Evolutionary conservation across 2,113 vertebrate species (phyloP), one percentile per base, ranked within the genome.

Genomic region (Irena cyanogastra): DNA sequence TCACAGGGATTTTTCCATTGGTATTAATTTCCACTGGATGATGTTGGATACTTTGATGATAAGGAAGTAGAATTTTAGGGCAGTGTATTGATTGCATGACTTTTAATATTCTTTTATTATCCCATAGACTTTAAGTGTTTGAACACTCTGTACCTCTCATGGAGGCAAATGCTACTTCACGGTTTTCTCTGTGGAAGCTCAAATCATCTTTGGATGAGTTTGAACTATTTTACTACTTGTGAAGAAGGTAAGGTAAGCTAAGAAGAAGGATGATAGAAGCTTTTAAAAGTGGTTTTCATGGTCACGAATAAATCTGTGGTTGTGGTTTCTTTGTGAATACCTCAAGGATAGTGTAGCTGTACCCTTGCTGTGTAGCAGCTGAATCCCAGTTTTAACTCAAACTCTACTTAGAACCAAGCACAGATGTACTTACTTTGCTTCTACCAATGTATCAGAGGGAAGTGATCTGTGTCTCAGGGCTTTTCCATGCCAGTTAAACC

Each of bases 121-220:
- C 22, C 52, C 16, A 23, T 4, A n/a, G 15, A 68, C 50, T 7
- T 59, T 47, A 54, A 86, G 4, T 10, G 4, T n/a, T 18, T 0
- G 0, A n/a, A 10, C 7, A 19, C 39, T 71, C 41, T 33, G 5
- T 33, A 26, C 13, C 6, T 68, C 9, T 66, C 16, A 71, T 7
- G 78, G 47, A 66, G 33, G 15, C 11, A 77, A 75, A 66, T 52
- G 12, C 9, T 61, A 16, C 30, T 74, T 88, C 8, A 14, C 3
- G n/a, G 1, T 44, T 68, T 79, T 52, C 35, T 61, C 53, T n/a
- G 6, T 22, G 28, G 44, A 83, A 70, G 5, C 8, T 54, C 35
- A 78, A 64, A 33, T 49, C 8, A 23, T 17, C 14, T 72, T 61
- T 30, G 44, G 17, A 35, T 66, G 22, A 71, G 0, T 74, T 75